These are phyloP conservation scores for Alauda arvensis DNA, from an alignment of 2,797 vertebrate species.

Conservation along the genomic window DNA sequence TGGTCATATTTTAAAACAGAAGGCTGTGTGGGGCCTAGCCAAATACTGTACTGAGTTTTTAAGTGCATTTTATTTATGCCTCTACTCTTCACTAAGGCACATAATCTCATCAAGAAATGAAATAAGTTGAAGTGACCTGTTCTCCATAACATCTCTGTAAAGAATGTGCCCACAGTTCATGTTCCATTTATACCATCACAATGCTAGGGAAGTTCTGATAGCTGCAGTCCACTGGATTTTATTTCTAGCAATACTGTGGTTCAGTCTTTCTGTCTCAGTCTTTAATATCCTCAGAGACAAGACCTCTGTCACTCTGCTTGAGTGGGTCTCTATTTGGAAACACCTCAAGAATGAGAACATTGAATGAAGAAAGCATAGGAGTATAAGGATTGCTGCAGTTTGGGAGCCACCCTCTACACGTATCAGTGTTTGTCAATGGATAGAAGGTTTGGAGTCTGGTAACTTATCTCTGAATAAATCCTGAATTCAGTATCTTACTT, in stretches of 20 bases:
- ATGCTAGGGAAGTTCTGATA: background rate
- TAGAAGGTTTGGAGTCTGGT: background rate
- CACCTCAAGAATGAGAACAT: background rate
- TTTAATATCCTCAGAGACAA: background rate
- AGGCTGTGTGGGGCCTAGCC: background rate
- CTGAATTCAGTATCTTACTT: background rate
- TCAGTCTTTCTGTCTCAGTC: background rate
- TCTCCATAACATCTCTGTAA: background rate
- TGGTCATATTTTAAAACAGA: background rate
- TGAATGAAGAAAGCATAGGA: background rate
- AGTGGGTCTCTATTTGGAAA: background rate
- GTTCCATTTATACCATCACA: background rate
- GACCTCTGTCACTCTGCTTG: background rate
- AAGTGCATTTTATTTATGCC: background rate
- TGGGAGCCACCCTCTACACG: background rate
- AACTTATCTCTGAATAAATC: background rate
- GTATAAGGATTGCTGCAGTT: background rate
- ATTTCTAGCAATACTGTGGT: background rate
- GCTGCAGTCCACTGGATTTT: background rate
- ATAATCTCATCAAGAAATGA: background rate
- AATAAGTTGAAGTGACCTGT: background rate
- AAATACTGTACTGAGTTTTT: background rate
- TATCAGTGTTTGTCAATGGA: background rate
- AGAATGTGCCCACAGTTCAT: background rate
- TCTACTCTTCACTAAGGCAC: background rate